Evolutionary conservation across 2,888 invertebrate genomes (phyloP).

Genomic region (Callinectes sapidus): DNA sequence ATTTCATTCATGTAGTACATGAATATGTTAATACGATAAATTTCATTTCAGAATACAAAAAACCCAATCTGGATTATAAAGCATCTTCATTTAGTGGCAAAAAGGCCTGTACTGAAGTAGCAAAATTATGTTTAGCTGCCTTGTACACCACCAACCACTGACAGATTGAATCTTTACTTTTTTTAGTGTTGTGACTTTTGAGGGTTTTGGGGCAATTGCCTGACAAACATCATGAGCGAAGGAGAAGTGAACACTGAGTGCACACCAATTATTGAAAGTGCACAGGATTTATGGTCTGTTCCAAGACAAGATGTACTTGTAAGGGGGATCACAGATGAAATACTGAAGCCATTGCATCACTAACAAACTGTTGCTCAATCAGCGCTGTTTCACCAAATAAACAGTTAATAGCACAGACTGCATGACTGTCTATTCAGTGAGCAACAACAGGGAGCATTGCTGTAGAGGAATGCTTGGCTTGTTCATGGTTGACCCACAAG

Average conservation of each 20-base stretch:
- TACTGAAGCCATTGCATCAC: background rate
- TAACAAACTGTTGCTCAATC: background rate
- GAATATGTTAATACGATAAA: background rate
- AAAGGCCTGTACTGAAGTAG: background rate
- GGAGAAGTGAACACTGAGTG: slow-evolving; percentile 43
- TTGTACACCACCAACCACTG: slow-evolving; percentile 42
- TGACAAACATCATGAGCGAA: slow-evolving; percentile 38
- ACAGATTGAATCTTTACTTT: slow-evolving; percentile 2
- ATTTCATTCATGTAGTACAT: slow-evolving; percentile 28
- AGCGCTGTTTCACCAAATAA: background rate
- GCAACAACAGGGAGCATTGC: background rate
- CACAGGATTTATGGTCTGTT: slow-evolving; percentile 48
- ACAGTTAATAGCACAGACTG: background rate
- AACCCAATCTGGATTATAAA: background rate
- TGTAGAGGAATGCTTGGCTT: background rate
- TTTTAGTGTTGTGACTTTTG: background rate
- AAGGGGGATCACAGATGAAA: background rate
- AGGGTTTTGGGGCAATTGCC: slow-evolving; percentile 20
- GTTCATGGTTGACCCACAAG: slow-evolving; percentile 9
- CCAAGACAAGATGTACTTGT: background rate
- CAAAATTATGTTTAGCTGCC: background rate
- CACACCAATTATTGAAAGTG: slow-evolving; percentile 51
- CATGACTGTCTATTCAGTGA: background rate
- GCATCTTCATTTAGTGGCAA: background rate
- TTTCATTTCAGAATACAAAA: slow-evolving; percentile 16